These are phyloP conservation scores for Trissolcus brochymenae DNA, from an alignment of 2,888 invertebrate species.

Conservation along the genomic window DNA sequence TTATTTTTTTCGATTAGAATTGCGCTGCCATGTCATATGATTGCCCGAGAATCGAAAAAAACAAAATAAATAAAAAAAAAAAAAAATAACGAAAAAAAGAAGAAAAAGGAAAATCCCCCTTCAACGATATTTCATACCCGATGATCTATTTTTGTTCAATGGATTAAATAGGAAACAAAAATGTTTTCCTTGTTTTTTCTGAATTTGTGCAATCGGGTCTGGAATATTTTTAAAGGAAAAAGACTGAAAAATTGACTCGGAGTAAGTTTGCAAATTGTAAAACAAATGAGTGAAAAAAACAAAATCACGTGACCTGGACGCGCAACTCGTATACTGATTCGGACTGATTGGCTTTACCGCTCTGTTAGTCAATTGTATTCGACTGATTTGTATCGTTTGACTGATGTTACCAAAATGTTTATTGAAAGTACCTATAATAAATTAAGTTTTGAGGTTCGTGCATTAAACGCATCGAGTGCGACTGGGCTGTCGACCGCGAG, in stretches of 20 bases:
- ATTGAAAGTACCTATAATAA: slow-evolving; percentile 73
- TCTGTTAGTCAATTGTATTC: slow-evolving; percentile 67
- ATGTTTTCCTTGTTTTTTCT: neutral
- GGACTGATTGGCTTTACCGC: slow-evolving; percentile 70
- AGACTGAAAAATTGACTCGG: no score
- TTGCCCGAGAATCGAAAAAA: no score
- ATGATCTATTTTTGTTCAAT: no score
- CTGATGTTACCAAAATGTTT: slow-evolving; percentile 77
- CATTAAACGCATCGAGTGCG: slow-evolving; percentile 51
- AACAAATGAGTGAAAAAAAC: slow-evolving; percentile 1
- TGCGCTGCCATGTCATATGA: slow-evolving; percentile 48
- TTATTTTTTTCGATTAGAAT: slow-evolving; percentile 55
- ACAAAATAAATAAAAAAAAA: no score
- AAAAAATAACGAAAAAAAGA: no score
- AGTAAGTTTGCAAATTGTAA: neutral
- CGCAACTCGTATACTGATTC: slow-evolving; percentile 66
- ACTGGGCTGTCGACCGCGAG: slow-evolving; percentile 31
- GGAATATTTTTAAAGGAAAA: no score
- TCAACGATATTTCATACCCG: no score
- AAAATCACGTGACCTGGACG: slow-evolving; percentile 40
- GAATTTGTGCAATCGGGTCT: neutral
- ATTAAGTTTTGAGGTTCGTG: slow-evolving; percentile 69
- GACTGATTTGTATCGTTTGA: slow-evolving; percentile 72
- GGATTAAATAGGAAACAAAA: no score
- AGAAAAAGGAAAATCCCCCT: no score